Evolutionary conservation across 2,888 invertebrate genomes (phyloP).

Genomic region (Spisula subtruncata): DNA sequence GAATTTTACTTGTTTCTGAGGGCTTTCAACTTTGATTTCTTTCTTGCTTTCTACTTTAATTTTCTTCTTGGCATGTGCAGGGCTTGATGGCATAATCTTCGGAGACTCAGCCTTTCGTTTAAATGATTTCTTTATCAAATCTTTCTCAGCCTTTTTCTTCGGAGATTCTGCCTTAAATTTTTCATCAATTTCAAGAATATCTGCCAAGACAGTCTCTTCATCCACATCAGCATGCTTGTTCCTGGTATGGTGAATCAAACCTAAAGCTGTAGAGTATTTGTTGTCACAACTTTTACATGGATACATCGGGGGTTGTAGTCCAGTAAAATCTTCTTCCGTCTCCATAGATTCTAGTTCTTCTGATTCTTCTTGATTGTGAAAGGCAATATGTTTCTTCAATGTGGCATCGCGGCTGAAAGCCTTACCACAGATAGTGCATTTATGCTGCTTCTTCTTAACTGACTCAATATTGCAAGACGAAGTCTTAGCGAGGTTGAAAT

Average conservation of each 20-base stretch:
- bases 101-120: conserved; percentile 39
- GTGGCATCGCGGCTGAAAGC: conserved; percentile 50
- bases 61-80: conserved; percentile 30
- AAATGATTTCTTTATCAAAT: neutral
- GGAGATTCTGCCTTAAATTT: conserved; percentile 19
- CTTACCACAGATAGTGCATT: conserved; percentile 53
- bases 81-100: neutral
- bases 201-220: conserved; percentile 25
- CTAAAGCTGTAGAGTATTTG: conserved; percentile 56
- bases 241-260: conserved; percentile 53
- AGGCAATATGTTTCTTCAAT: conserved; percentile 49
- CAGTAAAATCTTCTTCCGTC: conserved; percentile 34
- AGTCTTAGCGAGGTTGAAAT: conserved; percentile 55
- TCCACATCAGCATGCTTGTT: conserved; percentile 53
- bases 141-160: conserved; percentile 19
- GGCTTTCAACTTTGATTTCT: neutral
- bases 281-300: conserved; percentile 60
- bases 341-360: conserved; percentile 18
- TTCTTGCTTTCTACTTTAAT: conserved; percentile 33
- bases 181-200: conserved; percentile 43
- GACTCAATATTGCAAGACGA: conserved; percentile 29
- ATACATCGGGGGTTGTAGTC: conserved; percentile 47
- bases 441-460: conserved; percentile 50
- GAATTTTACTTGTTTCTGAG: conserved; percentile 15
- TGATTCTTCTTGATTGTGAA: conserved; percentile 32